Conservation (phyloP, 2,113 vertebrate species). For the Pyrgilauda ruficollis region DNA sequence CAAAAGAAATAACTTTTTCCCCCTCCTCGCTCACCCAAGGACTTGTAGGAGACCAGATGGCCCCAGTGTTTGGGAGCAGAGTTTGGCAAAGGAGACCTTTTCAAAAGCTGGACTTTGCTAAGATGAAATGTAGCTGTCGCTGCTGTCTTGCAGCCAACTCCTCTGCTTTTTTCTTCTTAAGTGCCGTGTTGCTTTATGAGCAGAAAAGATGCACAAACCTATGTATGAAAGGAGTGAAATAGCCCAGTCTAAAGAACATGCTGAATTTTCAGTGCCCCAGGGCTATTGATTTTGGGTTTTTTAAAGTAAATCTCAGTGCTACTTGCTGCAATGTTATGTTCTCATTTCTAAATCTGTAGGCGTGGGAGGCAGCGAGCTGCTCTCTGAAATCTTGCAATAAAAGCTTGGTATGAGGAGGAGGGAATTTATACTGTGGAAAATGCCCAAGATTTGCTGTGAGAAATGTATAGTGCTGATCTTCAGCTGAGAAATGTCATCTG, state of each 20-base stretch:
- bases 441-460: constrained; percentile 24
- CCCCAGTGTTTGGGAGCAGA: constrained; percentile 27
- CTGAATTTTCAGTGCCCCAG: not conserved
- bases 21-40: not conserved
- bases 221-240: not conserved
- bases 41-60: constrained; percentile 57
- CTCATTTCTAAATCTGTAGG: constrained; percentile 50
- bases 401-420: constrained; percentile 49
- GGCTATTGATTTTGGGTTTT: not conserved
- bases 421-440: constrained; percentile 44
- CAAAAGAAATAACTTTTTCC: constrained; percentile 56
- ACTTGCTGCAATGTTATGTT: not conserved
- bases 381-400: constrained; percentile 58
- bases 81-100: constrained; percentile 53
- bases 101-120: constrained; percentile 47
- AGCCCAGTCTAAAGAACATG: not conserved
- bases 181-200: not conserved
- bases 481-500: not conserved
- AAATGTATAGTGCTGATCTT: not conserved
- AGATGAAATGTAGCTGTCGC: constrained; percentile 53
- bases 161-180: not conserved
- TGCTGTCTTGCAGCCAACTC: constrained; percentile 40
- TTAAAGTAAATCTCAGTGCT: not conserved
- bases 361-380: constrained; percentile 30
- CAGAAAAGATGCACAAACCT: not conserved